These are phyloP conservation scores for Phyllopteryx taeniolatus DNA, from an alignment of 2,113 vertebrate species.

Conservation along the genomic window DNA sequence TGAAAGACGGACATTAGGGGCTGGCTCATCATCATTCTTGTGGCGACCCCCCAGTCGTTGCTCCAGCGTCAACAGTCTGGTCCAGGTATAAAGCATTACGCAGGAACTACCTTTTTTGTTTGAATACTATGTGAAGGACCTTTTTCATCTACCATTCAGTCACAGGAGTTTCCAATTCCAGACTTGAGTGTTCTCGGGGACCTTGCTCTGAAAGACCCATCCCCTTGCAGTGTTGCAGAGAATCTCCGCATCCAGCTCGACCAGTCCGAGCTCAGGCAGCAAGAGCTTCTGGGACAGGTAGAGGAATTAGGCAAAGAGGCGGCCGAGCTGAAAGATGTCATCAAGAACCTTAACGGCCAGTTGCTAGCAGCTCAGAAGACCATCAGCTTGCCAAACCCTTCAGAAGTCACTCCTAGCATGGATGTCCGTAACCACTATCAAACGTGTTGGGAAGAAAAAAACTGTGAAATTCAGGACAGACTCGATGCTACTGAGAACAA, in stretches of 20 bases:
- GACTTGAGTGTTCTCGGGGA: slow-evolving; percentile 78
- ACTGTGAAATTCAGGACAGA: slow-evolving; percentile 61
- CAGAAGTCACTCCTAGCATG: slow-evolving; percentile 49
- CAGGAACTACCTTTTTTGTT: background rate
- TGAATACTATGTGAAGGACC: background rate
- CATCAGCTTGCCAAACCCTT: background rate
- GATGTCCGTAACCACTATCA: slow-evolving; percentile 61
- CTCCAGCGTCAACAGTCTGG: slow-evolving; percentile 91
- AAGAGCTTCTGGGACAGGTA: slow-evolving; percentile 74
- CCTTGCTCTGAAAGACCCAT: slow-evolving; percentile 58
- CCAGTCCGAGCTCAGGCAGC: slow-evolving; percentile 83
- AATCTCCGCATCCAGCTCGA: slow-evolving; percentile 87
- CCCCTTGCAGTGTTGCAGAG: slow-evolving; percentile 76
- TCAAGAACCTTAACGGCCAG: slow-evolving; percentile 75
- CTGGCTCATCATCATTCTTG: slow-evolving; percentile 72
- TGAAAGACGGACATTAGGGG: slow-evolving; percentile 80
- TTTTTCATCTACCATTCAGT: slow-evolving; percentile 58
- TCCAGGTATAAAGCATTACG: slow-evolving; percentile 51
- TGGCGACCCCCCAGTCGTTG: slow-evolving; percentile 92
- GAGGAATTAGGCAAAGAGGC: slow-evolving; percentile 66
- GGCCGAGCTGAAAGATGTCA: slow-evolving; percentile 58
- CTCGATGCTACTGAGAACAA: slow-evolving; percentile 65
- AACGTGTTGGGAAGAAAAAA: slow-evolving; percentile 48
- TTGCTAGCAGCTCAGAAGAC: slow-evolving; percentile 63
- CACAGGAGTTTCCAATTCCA: slow-evolving; percentile 77